Evolutionary conservation across 2,888 invertebrate species (phyloP).

Genomic region (Actias luna): DNA sequence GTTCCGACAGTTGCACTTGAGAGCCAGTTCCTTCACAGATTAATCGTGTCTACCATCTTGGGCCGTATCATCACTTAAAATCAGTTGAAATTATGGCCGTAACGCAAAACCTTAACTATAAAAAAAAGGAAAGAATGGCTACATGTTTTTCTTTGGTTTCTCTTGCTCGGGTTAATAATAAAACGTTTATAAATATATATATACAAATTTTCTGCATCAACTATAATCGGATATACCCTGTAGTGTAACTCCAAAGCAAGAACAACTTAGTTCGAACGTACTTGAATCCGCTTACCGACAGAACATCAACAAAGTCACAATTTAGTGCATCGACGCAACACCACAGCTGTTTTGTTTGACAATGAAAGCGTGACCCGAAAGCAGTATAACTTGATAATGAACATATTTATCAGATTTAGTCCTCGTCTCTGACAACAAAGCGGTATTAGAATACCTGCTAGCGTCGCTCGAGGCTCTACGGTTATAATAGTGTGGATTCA

Average conservation of each 20-base stretch:
- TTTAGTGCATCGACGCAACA: neutral
- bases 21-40: too few species aligned
- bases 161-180: too few species aligned
- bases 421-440: neutral
- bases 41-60: too few species aligned
- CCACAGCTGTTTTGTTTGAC: slow-evolving; percentile 2
- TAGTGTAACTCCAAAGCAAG: neutral
- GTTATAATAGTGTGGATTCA: neutral
- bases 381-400: neutral
- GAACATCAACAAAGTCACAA: neutral
- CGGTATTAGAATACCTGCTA: neutral
- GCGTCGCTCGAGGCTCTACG: neutral
- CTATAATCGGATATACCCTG: neutral
- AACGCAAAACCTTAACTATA: too few species aligned
- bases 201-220: too few species aligned
- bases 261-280: neutral
- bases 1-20: too few species aligned
- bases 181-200: too few species aligned
- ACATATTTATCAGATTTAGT: slow-evolving; percentile 1
- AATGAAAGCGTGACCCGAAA: slow-evolving; percentile 6
- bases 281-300: neutral
- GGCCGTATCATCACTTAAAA: too few species aligned
- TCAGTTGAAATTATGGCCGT: too few species aligned
- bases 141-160: too few species aligned
- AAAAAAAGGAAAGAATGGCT: too few species aligned